A percentile compares a stretch with the other conserved stretches of the same genome.
These are phyloP conservation scores for Linepithema humile DNA, from an alignment of 1,140 invertebrate genomes.

Conservation along the genomic window DNA sequence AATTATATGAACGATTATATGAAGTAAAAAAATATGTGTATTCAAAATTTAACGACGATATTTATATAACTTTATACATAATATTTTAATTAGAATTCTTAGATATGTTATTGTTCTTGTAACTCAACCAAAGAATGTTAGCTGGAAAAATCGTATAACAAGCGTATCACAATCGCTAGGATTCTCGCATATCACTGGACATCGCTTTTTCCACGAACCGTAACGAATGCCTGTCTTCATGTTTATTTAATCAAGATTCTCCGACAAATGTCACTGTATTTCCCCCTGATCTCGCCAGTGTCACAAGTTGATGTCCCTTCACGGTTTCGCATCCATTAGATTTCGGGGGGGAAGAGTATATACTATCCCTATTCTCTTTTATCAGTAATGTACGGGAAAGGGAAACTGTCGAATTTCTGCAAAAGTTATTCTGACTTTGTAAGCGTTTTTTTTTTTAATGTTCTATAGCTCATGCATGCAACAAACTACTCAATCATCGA, in stretches of 20 bases:
- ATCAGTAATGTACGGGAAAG: constrained; percentile 37
- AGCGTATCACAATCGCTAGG: constrained; percentile 5
- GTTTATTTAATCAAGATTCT: constrained; percentile 73
- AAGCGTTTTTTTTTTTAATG: background rate
- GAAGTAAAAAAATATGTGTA: background rate
- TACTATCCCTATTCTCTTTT: constrained; percentile 25
- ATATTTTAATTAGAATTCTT: background rate
- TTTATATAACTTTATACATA: background rate
- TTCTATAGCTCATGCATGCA: background rate
- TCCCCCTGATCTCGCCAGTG: constrained; percentile 40
- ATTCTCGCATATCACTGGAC: constrained; percentile 48
- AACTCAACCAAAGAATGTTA: background rate
- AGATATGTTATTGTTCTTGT: background rate
- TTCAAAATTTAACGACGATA: background rate
- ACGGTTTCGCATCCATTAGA: constrained; percentile 60
- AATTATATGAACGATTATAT: background rate
- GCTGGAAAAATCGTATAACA: constrained; percentile 7
- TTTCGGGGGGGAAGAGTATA: constrained; percentile 43
- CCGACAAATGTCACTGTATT: constrained; percentile 58
- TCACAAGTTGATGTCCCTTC: constrained; percentile 72
- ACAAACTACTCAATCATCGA: background rate
- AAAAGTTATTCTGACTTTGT: constrained; percentile 2
- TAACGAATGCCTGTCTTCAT: constrained; percentile 68
- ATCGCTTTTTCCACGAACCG: background rate
- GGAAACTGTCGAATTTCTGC: constrained; percentile 20